phyloP scores from a whole-genome alignment of 1,140 invertebrate genomes.

The Coenobita brevimanus region DNA sequence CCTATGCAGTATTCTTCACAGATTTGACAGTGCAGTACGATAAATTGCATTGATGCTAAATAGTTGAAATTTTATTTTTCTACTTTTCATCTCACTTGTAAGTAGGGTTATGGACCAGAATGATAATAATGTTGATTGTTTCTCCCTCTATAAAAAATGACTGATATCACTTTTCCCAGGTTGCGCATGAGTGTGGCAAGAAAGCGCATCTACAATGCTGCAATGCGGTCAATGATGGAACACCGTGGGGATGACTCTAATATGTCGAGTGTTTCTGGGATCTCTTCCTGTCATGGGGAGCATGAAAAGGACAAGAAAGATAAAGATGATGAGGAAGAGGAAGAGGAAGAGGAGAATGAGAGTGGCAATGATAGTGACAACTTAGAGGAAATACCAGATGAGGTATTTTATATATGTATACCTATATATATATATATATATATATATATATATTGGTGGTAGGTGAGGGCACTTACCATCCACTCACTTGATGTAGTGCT shows the following conservation, averaged over 20 bases:
- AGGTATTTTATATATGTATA: conserved; percentile 32
- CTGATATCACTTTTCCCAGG: too few relatives aligned
- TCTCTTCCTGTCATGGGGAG: conserved; percentile 45
- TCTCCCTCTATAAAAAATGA: too few relatives aligned
- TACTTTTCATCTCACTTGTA: too few relatives aligned
- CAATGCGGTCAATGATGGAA: conserved; percentile 59
- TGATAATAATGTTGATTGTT: too few relatives aligned
- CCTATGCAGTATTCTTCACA: too few relatives aligned
- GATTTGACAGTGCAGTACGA: too few relatives aligned
- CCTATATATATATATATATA: not conserved
- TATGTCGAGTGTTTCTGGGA: conserved; percentile 63
- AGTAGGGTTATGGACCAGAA: not conserved
- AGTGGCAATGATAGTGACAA: conserved; percentile 70
- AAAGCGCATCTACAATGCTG: conserved; percentile 65
- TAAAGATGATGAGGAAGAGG: conserved; percentile 57
- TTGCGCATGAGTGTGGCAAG: conserved; percentile 62
- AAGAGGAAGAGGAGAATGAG: conserved; percentile 69
- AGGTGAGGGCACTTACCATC: too few relatives aligned
- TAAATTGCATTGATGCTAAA: too few relatives aligned
- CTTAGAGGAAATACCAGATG: conserved; percentile 65
- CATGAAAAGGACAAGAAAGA: conserved; percentile 62
- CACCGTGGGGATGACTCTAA: conserved; percentile 68
- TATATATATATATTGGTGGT: not conserved
- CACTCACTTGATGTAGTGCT: too few relatives aligned
- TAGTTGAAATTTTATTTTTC: too few relatives aligned